phyloP scores from a whole-genome alignment of 2,113 vertebrate genomes.

The Anolis carolinensis region DNA sequence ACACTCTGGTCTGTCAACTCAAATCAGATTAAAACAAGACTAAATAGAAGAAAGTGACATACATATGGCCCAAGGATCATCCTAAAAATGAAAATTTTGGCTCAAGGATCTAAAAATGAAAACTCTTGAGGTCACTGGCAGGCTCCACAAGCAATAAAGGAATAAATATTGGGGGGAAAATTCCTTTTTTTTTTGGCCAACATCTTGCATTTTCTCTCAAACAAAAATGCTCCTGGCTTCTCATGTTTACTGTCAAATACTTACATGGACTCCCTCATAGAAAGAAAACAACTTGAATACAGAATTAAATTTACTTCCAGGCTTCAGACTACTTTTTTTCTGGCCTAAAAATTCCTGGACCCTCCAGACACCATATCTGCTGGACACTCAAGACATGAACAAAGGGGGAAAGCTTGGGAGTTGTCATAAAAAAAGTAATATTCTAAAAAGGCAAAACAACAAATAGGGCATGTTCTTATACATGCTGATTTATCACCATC shows the following conservation, averaged over 20 bases:
- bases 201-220: conserved; percentile 9
- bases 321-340: not conserved
- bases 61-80: conserved; percentile 7
- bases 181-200: not conserved
- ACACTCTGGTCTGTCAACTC: conserved; percentile 30
- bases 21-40: conserved; percentile 27
- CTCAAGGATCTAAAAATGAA: not conserved
- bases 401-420: not conserved
- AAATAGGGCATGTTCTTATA: not conserved
- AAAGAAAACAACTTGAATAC: not conserved
- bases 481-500: too few relatives aligned
- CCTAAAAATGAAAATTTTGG: conserved; percentile 22
- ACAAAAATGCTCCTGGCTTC: not conserved
- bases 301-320: not conserved
- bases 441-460: not conserved
- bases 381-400: too few relatives aligned
- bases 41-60: conserved; percentile 24
- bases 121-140: conserved; percentile 21
- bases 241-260: not conserved
- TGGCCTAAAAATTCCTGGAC: not conserved
- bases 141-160: conserved; percentile 15
- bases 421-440: not conserved
- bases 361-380: too few relatives aligned
- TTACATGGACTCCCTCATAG: not conserved
- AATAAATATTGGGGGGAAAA: not conserved